phyloP scores from a whole-genome alignment of 2,888 invertebrate species.

The Acleris holmiana region DNA sequence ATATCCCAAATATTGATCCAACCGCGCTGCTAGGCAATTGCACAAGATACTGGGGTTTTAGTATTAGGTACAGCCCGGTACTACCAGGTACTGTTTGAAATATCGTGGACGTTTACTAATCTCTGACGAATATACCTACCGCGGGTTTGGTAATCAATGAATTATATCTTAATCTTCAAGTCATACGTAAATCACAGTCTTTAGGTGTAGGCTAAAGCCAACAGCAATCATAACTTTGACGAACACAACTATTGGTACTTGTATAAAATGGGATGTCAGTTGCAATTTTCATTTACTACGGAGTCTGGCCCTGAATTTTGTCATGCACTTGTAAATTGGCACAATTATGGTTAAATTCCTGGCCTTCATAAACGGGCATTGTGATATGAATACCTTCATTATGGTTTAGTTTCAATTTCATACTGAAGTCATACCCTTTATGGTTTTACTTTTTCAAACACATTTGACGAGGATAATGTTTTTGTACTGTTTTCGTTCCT shows the following conservation, averaged over 20 bases:
- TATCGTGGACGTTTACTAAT: not conserved
- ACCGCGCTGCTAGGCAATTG: constrained; percentile 52
- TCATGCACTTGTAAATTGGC: constrained; percentile 13
- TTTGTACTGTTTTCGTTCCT: too few species aligned
- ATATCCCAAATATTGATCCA: constrained; percentile 62
- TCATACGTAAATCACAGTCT: too few species aligned
- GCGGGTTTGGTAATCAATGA: not conserved
- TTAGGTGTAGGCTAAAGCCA: too few species aligned
- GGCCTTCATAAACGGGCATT: not conserved
- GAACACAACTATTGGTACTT: too few species aligned
- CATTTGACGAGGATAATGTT: too few species aligned
- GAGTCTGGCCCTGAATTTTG: too few species aligned
- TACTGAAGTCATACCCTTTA: not conserved
- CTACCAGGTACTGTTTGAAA: not conserved
- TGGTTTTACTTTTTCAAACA: too few species aligned
- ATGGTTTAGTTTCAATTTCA: constrained; percentile 30
- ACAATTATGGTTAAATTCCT: constrained; percentile 12
- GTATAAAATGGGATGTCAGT: too few species aligned
- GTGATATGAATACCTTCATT: constrained; percentile 18
- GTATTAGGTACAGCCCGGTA: constrained; percentile 25
- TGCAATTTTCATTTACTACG: too few species aligned
- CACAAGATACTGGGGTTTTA: not conserved
- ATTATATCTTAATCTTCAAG: too few species aligned
- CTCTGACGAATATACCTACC: not conserved
- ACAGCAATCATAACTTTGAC: too few species aligned